A percentile compares a stretch with the other conserved stretches of the same genome.
These are phyloP conservation scores for Alca torda DNA, from an alignment of 2,797 vertebrate species.

Conservation along the genomic window DNA sequence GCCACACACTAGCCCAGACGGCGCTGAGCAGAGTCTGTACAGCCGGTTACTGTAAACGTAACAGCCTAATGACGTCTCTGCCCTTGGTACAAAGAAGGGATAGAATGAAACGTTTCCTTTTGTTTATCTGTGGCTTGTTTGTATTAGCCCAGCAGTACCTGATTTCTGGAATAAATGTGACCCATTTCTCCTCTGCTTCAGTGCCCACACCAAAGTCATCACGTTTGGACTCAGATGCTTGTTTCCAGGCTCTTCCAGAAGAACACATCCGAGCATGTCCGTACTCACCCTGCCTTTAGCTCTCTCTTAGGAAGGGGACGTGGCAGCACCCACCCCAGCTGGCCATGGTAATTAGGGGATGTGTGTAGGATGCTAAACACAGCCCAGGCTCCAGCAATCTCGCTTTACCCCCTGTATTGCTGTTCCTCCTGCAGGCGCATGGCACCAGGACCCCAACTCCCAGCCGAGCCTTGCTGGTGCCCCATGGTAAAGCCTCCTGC, in stretches of 20 bases:
- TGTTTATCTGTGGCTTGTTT: not conserved
- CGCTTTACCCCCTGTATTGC: accelerated
- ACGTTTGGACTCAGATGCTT: not conserved
- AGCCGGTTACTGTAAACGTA: not conserved
- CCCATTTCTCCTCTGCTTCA: not conserved
- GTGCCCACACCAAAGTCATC: not conserved
- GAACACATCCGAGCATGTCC: accelerated
- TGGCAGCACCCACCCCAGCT: not conserved
- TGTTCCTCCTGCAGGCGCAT: not conserved
- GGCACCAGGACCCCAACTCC: not conserved
- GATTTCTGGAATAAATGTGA: not conserved
- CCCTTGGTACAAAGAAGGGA: not conserved
- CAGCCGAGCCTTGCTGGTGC: not conserved
- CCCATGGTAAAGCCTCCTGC: not conserved
- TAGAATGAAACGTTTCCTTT: not conserved
- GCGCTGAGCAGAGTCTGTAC: not conserved
- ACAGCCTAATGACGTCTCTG: not conserved
- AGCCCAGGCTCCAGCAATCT: not conserved
- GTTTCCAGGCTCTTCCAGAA: not conserved
- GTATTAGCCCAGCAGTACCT: not conserved
- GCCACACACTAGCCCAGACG: accelerated
- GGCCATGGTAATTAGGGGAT: no score
- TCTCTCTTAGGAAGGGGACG: not conserved
- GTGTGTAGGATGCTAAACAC: not conserved
- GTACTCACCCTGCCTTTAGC: not conserved